Evolutionary conservation across 2,888 invertebrate genomes (phyloP), one percentile per base, ranked within the genome.

Genomic region (Pyrrhia umbra): DNA sequence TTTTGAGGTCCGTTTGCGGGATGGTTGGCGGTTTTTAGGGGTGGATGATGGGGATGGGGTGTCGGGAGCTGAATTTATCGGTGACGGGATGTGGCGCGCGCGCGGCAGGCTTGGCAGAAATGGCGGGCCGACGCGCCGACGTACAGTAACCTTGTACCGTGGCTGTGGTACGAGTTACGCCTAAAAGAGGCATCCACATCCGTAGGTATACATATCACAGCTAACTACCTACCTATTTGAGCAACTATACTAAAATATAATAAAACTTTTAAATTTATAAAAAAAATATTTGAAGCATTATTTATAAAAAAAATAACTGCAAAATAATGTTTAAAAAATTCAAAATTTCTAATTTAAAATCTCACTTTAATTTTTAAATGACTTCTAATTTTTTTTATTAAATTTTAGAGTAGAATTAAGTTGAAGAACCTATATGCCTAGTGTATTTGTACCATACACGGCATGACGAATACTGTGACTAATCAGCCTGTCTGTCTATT

Each of bases 161-260:
- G 81, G 84, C 85, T 86, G 86, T 70, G 82, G 80, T 76, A 71
- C 77, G 84, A 79, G 80, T 85, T 85, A 80, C 85, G 87, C 88
- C 90, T 88, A 88, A 90, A 88, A 81, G 86, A 86, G 84, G 75
- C 86, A 89, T 83, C 85, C 79, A 79, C 76, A 80, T 63, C 79
- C 71, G 80, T 78, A 78, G 78, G 78, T 80, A 80, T 78, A 78
- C 79, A 80, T 78, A 81, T 72, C 71, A 68, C 57, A 59, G 43
- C 63, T 75, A 75, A 70, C 76, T 83, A 74, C 75, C 61, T 78
- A 79, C 72, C 70, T 79, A 80, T 45, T 43, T n/a, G 18, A 49
- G 27, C 39, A 23, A 60, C 58, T 43, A 18, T 39, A 27, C 6
- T 23, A 27, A 34, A 70, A 61, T 62, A 52, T 45, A n/a, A n/a